Percentiles rank a stretch among this genome's conserved stretches.
These are phyloP conservation scores for Vireo griseus DNA, from an alignment of 2,797 vertebrate genomes.

Conservation along the genomic window DNA sequence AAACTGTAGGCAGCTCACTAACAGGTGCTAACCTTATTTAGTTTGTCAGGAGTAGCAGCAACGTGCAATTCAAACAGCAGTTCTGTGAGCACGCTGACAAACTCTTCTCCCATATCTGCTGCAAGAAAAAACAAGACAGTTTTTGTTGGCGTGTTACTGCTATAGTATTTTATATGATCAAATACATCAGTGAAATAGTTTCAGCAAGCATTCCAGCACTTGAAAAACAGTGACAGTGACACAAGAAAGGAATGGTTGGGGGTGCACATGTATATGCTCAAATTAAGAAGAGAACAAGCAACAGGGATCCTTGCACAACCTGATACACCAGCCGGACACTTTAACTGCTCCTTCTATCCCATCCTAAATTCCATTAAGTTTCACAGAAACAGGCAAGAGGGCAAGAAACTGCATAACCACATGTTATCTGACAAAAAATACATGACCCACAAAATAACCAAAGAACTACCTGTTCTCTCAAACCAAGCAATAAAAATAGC, in stretches of 20 bases:
- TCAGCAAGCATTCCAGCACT: neutral
- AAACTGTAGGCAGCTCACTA: neutral
- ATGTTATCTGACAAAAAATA: neutral
- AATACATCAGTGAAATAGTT: neutral
- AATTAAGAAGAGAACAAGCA: neutral
- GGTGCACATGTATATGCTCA: neutral
- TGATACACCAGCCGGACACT: neutral
- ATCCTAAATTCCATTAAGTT: neutral
- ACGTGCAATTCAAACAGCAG: slow-evolving; percentile 95
- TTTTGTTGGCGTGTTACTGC: neutral
- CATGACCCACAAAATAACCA: neutral
- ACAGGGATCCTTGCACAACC: neutral
- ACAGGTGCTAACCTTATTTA: slow-evolving; percentile 86
- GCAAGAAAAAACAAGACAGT: slow-evolving; percentile 28
- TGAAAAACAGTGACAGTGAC: neutral
- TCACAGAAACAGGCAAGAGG: neutral
- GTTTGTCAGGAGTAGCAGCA: slow-evolving; percentile 95
- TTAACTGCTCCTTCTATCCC: neutral
- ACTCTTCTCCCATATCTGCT: slow-evolving; percentile 83
- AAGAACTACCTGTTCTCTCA: neutral
- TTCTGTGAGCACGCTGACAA: slow-evolving; percentile 91
- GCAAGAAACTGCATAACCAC: neutral
- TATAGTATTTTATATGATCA: neutral
- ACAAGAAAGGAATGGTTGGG: neutral
- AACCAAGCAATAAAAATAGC: neutral